A percentile compares a stretch with the other conserved stretches of the same genome.
These are phyloP conservation scores for Dendrolimus houi DNA, from an alignment of 2,888 invertebrate species.

Conservation along the genomic window DNA sequence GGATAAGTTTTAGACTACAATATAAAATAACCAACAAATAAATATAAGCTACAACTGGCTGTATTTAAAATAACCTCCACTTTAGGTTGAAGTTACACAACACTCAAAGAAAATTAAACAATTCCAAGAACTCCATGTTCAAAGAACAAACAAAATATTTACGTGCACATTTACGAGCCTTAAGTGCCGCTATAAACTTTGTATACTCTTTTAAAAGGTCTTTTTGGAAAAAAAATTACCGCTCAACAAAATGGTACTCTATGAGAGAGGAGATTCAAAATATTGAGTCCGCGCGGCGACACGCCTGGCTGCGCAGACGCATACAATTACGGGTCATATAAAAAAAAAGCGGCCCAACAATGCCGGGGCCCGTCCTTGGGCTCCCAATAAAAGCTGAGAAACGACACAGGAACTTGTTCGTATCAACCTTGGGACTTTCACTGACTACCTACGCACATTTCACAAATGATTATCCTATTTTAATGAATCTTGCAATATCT, in stretches of 20 bases:
- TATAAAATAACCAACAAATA: too few relatives aligned
- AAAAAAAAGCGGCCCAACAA: conserved; percentile 67
- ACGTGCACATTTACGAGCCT: conserved; percentile 20
- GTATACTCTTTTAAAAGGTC: conserved; percentile 15
- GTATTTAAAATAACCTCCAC: conserved; percentile 7
- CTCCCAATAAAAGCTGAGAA: conserved; percentile 72
- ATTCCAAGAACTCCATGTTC: conserved; percentile 18
- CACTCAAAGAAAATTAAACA: conserved; percentile 14
- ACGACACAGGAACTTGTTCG: conserved; percentile 73
- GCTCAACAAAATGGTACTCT: conserved; percentile 30
- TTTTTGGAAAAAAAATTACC: conserved; percentile 15
- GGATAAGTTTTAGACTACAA: too few relatives aligned
- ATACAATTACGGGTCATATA: conserved; percentile 62
- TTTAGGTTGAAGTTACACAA: conserved; percentile 13
- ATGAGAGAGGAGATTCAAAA: conserved; percentile 37
- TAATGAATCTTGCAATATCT: conserved; percentile 1
- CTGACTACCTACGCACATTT: conserved; percentile 60
- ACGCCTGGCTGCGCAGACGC: conserved; percentile 63
- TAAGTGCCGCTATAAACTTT: conserved; percentile 39
- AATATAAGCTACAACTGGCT: too few relatives aligned
- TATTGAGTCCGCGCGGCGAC: conserved; percentile 44
- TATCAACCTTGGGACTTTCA: conserved; percentile 70
- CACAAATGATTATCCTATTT: conserved; percentile 1
- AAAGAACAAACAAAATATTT: conserved; percentile 32
- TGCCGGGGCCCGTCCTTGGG: conserved; percentile 66